Conservation (phyloP, 2,888 invertebrate genomes). For the Ornithoptera alexandrae region DNA sequence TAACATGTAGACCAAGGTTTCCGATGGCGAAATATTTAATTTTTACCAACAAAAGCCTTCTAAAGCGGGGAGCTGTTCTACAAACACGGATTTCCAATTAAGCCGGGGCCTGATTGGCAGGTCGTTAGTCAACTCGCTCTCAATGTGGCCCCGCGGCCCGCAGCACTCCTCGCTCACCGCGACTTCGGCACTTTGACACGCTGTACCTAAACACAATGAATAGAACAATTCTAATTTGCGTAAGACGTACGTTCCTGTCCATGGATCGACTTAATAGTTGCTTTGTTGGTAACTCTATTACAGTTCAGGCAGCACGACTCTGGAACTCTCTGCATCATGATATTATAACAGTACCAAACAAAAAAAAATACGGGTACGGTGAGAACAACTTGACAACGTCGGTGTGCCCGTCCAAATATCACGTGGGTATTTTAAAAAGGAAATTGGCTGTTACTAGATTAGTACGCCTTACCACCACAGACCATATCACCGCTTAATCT, state of each 20-base stretch:
- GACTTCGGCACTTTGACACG: constrained; percentile 22
- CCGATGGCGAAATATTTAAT: constrained; percentile 53
- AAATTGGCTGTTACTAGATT: too few relatives aligned
- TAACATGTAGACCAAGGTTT: not conserved
- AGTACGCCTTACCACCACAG: too few relatives aligned
- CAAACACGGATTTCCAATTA: constrained; percentile 81
- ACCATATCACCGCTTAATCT: too few relatives aligned
- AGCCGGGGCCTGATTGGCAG: constrained; percentile 78
- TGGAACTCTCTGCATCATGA: too few relatives aligned
- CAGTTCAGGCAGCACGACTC: too few relatives aligned
- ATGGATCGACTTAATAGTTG: not conserved
- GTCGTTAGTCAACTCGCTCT: constrained; percentile 75
- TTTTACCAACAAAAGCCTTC: constrained; percentile 73
- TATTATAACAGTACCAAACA: too few relatives aligned
- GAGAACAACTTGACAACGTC: too few relatives aligned
- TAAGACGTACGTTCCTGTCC: not conserved
- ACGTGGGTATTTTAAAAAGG: too few relatives aligned
- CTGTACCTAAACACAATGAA: constrained; percentile 25
- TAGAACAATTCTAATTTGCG: constrained; percentile 15
- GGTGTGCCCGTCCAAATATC: too few relatives aligned
- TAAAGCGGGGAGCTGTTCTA: constrained; percentile 63
- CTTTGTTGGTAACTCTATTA: too few relatives aligned
- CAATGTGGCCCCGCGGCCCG: constrained; percentile 60
- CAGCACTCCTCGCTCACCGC: constrained; percentile 32
- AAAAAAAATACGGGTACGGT: too few relatives aligned